Conservation (phyloP, 2,797 vertebrate species). For the Paguma larvata region DNA sequence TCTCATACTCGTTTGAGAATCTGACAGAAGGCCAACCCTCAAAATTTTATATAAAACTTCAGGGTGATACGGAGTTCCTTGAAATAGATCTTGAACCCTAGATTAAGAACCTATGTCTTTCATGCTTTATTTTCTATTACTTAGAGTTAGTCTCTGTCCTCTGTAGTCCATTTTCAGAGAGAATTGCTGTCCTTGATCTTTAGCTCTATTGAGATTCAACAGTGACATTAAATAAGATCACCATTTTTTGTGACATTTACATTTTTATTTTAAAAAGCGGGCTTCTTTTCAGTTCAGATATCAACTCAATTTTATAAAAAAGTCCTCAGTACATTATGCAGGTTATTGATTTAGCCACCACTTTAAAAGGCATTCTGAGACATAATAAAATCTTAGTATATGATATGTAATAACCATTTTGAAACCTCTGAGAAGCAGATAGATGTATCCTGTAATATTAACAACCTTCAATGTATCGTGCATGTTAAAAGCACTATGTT, state of each 20-base stretch:
- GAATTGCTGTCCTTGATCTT: constrained; percentile 7
- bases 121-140: constrained; percentile 29
- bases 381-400: not conserved
- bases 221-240: not conserved
- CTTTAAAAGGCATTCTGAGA: not conserved
- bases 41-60: constrained; percentile 5
- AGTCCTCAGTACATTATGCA: not conserved
- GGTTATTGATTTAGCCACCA: constrained; percentile 15
- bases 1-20: not conserved
- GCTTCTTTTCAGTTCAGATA: not conserved
- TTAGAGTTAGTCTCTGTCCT: not conserved
- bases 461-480: not conserved
- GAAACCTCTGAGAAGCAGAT: not conserved
- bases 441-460: not conserved
- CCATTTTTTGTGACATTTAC: not conserved
- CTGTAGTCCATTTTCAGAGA: constrained; percentile 20
- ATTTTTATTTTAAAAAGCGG: constrained; percentile 6
- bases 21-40: not conserved
- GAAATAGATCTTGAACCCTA: not conserved
- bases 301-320: constrained; percentile 39
- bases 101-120: not conserved
- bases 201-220: constrained; percentile 26
- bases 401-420: not conserved
- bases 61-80: not conserved
- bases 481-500: not conserved